Evolutionary conservation across 1,140 invertebrate genomes (phyloP).

Genomic region (Aleiodes sp.): DNA sequence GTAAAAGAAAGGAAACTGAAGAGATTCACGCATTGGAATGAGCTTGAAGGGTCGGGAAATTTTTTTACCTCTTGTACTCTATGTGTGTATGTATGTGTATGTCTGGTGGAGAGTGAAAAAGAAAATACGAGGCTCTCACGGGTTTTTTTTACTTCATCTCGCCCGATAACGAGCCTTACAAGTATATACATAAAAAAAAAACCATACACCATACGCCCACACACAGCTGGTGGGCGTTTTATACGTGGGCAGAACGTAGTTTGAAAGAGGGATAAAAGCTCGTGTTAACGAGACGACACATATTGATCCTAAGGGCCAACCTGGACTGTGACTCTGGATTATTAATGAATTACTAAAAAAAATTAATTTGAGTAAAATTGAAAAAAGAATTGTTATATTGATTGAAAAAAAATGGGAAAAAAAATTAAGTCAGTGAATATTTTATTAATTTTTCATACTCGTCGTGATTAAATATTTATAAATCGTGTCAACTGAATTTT

Average conservation of each 20-base stretch:
- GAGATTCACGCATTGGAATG: conserved; percentile 5
- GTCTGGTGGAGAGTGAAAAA: too few relatives aligned
- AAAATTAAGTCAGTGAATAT: too few relatives aligned
- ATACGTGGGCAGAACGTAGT: not conserved
- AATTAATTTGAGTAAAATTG: not conserved
- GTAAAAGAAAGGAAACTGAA: not conserved
- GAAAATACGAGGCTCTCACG: too few relatives aligned
- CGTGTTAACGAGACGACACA: conserved; percentile 9
- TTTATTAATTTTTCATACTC: too few relatives aligned
- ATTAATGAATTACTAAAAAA: not conserved
- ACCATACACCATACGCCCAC: not conserved
- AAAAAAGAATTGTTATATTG: not conserved
- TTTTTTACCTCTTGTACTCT: not conserved
- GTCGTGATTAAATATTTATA: too few relatives aligned
- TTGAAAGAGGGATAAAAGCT: not conserved
- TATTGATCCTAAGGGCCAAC: not conserved
- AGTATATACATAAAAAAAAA: not conserved
- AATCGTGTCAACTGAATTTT: too few relatives aligned
- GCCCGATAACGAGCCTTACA: not conserved
- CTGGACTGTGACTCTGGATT: not conserved
- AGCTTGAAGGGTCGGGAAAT: not conserved
- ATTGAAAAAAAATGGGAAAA: not conserved
- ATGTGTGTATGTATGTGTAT: too few relatives aligned
- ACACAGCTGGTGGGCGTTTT: not conserved
- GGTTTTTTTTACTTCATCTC: not conserved